Conservation (phyloP, 2,113 vertebrate genomes). For the Xenus cinereus region DNA sequence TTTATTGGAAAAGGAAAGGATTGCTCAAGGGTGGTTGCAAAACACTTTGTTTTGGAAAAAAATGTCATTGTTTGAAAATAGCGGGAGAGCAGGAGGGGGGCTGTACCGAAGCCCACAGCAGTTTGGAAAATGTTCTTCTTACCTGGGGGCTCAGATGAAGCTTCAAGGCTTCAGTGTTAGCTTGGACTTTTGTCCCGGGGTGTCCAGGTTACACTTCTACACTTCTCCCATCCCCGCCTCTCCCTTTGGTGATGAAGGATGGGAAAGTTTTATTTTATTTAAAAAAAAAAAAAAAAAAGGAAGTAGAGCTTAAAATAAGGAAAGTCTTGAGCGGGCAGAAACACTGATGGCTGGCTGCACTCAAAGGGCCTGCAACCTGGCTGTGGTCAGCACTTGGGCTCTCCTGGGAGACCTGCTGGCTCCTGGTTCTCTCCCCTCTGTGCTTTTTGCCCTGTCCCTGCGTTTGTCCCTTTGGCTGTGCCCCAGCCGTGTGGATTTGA, state of each 20-base stretch:
- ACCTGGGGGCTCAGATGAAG: background rate
- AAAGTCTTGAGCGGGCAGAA: background rate
- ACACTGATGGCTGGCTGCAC: background rate
- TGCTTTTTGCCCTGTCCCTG: background rate
- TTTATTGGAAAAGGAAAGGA: constrained; percentile 22
- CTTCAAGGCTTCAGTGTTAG: background rate
- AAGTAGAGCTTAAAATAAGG: background rate
- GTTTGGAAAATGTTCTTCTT: background rate
- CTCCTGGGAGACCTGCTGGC: background rate
- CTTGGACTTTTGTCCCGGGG: background rate
- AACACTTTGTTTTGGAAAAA: constrained; percentile 46
- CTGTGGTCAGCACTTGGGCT: background rate
- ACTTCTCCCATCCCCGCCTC: background rate
- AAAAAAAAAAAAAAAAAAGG: background rate
- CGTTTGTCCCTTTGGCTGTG: background rate
- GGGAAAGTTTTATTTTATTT: background rate
- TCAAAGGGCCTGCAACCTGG: background rate
- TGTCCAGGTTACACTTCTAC: background rate
- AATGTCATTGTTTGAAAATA: constrained; percentile 17
- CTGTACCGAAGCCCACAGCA: background rate
- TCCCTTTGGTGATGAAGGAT: background rate
- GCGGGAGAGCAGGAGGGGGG: background rate
- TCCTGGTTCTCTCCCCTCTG: background rate
- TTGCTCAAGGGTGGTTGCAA: constrained; percentile 27
- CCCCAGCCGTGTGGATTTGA: background rate